Conservation (phyloP, 2,113 vertebrate species). For the Butastur rufipennis region DNA sequence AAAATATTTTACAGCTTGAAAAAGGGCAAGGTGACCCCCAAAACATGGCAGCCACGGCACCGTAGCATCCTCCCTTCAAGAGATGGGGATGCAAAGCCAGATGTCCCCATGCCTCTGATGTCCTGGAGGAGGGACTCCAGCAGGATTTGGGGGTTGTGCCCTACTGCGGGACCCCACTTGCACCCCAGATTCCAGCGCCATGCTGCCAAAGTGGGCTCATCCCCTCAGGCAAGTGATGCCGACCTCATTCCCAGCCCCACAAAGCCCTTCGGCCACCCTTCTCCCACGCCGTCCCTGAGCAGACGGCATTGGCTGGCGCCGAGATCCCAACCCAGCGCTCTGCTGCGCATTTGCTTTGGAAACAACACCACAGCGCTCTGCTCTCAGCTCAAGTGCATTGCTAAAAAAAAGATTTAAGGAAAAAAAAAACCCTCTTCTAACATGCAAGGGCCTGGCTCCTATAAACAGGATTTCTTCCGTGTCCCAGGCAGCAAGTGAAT, state of each 20-base stretch:
- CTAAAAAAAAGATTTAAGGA: neutral
- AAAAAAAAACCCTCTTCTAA: neutral
- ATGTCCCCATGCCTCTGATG: neutral
- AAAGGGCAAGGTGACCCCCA: neutral
- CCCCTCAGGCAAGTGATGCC: neutral
- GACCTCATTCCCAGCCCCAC: rapidly evolving
- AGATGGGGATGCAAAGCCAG: neutral
- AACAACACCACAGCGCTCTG: neutral
- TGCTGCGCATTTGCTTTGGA: neutral
- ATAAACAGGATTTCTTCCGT: neutral
- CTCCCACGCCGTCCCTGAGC: rapidly evolving
- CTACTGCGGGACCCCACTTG: neutral
- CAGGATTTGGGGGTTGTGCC: neutral
- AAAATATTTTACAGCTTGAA: neutral
- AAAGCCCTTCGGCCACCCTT: neutral
- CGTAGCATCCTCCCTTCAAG: rapidly evolving
- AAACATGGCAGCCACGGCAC: rapidly evolving
- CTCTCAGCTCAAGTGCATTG: neutral
- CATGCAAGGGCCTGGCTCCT: neutral
- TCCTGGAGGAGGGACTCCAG: rapidly evolving
- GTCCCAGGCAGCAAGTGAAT: slow-evolving; percentile 34
- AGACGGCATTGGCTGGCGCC: neutral
- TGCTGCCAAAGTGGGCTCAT: neutral
- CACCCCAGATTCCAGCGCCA: rapidly evolving
- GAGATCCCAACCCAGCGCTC: neutral